Evolutionary conservation across 2,888 invertebrate species (phyloP).

Genomic region (Cephalotes varians): DNA sequence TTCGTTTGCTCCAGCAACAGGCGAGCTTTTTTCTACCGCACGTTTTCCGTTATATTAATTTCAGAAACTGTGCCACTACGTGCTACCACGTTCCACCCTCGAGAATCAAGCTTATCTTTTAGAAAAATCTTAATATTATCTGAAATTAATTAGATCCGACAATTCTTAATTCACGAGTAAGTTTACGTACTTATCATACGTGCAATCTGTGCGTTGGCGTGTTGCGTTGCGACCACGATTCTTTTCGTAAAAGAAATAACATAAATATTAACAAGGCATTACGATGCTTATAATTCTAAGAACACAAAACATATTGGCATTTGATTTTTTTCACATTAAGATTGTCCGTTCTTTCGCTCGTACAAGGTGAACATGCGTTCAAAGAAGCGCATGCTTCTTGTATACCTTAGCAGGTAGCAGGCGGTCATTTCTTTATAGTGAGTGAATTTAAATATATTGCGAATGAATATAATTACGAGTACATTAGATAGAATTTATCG

Average conservation of each 20-base stretch:
- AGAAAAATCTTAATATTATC: not conserved
- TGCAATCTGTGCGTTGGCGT: not conserved
- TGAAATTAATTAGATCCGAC: not conserved
- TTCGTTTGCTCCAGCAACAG: slow-evolving; percentile 3
- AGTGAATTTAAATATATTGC: slow-evolving; percentile 37
- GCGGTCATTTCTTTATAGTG: slow-evolving; percentile 9
- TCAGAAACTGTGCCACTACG: no score
- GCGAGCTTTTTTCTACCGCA: not conserved
- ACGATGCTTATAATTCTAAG: not conserved
- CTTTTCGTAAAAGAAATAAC: not conserved
- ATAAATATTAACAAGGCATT: slow-evolving; percentile 5
- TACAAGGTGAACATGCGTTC: not conserved
- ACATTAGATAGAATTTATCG: slow-evolving; percentile 40
- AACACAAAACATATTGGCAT: not conserved
- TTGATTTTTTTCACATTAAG: not conserved
- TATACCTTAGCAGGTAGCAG: slow-evolving; percentile 4
- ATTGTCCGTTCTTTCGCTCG: not conserved
- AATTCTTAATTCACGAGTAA: not conserved
- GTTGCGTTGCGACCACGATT: not conserved
- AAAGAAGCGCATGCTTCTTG: slow-evolving; percentile 24
- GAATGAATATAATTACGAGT: slow-evolving; percentile 35
- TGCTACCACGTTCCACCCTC: no score
- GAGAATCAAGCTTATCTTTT: not conserved
- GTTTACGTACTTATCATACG: not conserved
- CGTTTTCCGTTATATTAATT: slow-evolving; percentile 16